Percentiles rank a stretch among this genome's conserved stretches.
These are phyloP conservation scores for Thermophis baileyi DNA, from an alignment of 2,113 vertebrate genomes.

Conservation along the genomic window DNA sequence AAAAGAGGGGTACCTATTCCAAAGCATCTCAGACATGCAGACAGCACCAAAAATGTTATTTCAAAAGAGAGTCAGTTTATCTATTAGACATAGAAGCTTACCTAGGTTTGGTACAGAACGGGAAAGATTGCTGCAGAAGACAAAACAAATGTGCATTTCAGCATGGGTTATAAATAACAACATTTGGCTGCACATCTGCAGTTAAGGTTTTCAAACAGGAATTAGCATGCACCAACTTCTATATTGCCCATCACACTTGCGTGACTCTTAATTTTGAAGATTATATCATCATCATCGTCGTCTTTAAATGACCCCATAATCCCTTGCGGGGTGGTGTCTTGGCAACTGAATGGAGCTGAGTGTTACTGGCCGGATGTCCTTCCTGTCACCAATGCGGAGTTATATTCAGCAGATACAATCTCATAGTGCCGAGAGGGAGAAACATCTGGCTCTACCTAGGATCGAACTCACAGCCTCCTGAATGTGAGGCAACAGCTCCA, in stretches of 20 bases:
- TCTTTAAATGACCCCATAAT: too few relatives aligned
- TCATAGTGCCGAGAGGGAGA: too few relatives aligned
- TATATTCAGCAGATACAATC: too few relatives aligned
- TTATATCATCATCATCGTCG: too few relatives aligned
- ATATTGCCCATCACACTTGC: neutral
- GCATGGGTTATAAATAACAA: neutral
- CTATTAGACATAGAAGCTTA: constrained; percentile 47
- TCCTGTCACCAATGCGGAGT: too few relatives aligned
- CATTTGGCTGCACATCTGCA: neutral
- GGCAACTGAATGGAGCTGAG: too few relatives aligned
- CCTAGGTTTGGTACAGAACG: constrained; percentile 65
- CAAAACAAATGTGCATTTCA: constrained; percentile 17
- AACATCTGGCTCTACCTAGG: too few relatives aligned
- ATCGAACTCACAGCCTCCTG: too few relatives aligned
- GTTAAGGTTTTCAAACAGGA: neutral
- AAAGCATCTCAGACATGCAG: neutral
- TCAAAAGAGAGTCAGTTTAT: neutral
- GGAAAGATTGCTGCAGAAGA: constrained; percentile 60
- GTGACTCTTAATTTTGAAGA: neutral
- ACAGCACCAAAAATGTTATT: neutral
- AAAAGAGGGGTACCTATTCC: neutral
- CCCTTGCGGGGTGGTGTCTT: too few relatives aligned
- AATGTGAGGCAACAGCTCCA: too few relatives aligned
- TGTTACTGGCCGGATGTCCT: too few relatives aligned
- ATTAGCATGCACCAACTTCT: neutral